These are phyloP conservation scores for Lordiphosa stackelbergi DNA, from an alignment of 1,140 invertebrate species.

Conservation along the genomic window DNA sequence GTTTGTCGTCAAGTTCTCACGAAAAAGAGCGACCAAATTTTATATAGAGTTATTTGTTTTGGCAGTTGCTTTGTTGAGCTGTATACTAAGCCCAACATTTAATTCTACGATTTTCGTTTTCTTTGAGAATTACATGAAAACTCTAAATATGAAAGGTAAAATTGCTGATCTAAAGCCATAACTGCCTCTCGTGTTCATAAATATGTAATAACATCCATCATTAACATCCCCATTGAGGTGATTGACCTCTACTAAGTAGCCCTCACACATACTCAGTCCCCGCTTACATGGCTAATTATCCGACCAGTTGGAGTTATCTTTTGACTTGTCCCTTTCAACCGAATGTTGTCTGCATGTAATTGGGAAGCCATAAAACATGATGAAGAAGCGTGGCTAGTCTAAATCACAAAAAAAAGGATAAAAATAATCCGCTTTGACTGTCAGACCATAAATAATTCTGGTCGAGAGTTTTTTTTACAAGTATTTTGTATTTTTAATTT, in stretches of 20 bases:
- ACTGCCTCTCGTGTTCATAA: not conserved
- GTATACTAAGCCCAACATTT: too few relatives aligned
- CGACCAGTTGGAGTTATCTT: constrained; percentile 6
- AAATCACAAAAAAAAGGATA: constrained; percentile 33
- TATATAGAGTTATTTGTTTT: too few relatives aligned
- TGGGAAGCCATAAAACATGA: constrained; percentile 68
- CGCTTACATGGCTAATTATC: constrained; percentile 6
- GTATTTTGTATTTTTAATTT: constrained; percentile 13
- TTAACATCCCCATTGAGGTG: not conserved
- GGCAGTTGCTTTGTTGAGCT: too few relatives aligned
- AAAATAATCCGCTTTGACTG: constrained; percentile 67
- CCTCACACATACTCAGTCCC: not conserved
- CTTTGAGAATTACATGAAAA: too few relatives aligned
- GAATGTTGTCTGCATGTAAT: constrained; percentile 39
- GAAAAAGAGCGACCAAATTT: too few relatives aligned
- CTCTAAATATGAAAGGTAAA: too few relatives aligned
- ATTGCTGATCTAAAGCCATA: too few relatives aligned
- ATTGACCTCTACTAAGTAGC: constrained; percentile 4
- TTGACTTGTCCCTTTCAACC: constrained; percentile 21
- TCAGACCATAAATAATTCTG: constrained; percentile 46
- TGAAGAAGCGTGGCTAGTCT: constrained; percentile 44
- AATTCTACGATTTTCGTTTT: too few relatives aligned
- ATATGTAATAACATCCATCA: constrained; percentile 1
- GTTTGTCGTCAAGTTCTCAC: too few relatives aligned
- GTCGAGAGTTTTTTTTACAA: constrained; percentile 5